Evolutionary conservation across 1,140 invertebrate genomes (phyloP).

Genomic region (Drosophila sp.): DNA sequence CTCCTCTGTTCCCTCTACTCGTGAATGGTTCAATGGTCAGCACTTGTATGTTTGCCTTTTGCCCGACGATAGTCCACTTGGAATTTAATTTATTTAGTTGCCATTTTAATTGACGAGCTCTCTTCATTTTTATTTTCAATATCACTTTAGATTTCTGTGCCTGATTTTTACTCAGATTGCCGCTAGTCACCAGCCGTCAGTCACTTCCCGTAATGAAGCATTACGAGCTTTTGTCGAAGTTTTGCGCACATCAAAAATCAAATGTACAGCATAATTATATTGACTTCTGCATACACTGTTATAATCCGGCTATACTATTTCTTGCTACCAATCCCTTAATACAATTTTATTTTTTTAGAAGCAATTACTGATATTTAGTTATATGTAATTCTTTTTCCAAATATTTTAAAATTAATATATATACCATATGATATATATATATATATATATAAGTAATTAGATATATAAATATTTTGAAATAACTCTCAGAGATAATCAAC

Average conservation of each 20-base stretch:
- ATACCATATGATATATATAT: no score
- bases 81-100: conserved; percentile 66
- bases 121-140: conserved; percentile 55
- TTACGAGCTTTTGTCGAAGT: conserved; percentile 20
- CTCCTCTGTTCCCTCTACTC: not conserved
- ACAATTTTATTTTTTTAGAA: no score
- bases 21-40: conserved; percentile 22
- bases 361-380: no score
- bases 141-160: conserved; percentile 50
- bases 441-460: no score
- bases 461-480: no score
- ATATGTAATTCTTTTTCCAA: no score
- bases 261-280: not conserved
- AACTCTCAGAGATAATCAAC: not conserved
- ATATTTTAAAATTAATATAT: no score
- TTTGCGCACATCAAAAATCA: not conserved
- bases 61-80: conserved; percentile 37
- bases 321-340: no score
- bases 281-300: not conserved
- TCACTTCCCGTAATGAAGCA: conserved; percentile 48
- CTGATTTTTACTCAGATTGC: conserved; percentile 42
- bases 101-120: conserved; percentile 68
- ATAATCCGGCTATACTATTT: no score
- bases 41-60: conserved; percentile 71
- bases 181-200: conserved; percentile 3